Conservation (phyloP, 2,113 vertebrate genomes). For the Cebidichthys violaceus region DNA sequence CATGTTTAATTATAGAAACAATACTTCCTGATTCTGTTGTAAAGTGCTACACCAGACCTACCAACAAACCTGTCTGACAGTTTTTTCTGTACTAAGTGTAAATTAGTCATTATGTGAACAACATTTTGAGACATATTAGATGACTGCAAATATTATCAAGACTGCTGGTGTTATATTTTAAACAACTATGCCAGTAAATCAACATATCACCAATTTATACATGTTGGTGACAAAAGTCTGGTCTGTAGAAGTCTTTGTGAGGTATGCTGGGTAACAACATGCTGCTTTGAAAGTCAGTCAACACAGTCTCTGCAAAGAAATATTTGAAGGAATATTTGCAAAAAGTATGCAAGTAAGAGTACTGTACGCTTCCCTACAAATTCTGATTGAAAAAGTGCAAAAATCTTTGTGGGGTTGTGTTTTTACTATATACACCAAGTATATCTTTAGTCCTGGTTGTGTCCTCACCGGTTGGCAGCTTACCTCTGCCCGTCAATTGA, state of each 20-base stretch:
- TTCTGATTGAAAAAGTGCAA: background rate
- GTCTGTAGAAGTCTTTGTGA: background rate
- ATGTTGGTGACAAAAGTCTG: background rate
- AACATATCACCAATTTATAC: background rate
- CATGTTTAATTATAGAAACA: background rate
- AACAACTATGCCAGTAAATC: conserved; percentile 3
- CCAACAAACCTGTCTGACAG: background rate
- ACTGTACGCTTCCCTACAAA: background rate
- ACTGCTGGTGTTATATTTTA: conserved; percentile 40
- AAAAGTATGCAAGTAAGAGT: background rate
- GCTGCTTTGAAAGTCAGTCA: background rate
- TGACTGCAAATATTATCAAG: conserved; percentile 62
- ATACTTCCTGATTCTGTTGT: background rate
- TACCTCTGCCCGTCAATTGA: conserved; percentile 23
- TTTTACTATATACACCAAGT: conserved; percentile 1
- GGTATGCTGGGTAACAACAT: background rate
- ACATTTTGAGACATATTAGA: conserved; percentile 8
- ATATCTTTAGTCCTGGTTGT: background rate
- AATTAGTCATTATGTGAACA: background rate
- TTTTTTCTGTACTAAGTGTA: background rate
- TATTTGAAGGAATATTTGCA: background rate
- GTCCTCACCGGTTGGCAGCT: conserved; percentile 22
- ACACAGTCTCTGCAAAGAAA: background rate
- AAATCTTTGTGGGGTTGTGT: background rate
- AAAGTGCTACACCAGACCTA: background rate